Percentiles rank a stretch among this genome's conserved stretches.
Evolutionary conservation across 2,888 invertebrate genomes (phyloP).

Genomic region (Noctua pronuba): DNA sequence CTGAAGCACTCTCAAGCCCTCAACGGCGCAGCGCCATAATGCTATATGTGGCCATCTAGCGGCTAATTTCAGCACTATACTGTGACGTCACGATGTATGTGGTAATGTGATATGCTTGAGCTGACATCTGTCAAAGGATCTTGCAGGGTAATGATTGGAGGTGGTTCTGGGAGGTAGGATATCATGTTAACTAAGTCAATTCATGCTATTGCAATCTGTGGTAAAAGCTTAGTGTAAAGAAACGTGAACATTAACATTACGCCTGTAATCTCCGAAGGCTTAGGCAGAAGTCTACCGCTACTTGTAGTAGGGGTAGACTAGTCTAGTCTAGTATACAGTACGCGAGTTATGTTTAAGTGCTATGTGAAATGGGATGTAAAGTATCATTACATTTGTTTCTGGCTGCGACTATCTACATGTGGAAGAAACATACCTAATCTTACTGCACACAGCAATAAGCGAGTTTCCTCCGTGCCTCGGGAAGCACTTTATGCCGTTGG

Average conservation of each 20-base stretch:
- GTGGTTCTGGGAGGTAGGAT: neutral
- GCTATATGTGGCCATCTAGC: slow-evolving; percentile 42
- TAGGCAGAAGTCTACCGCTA: neutral
- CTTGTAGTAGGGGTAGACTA: too few relatives aligned
- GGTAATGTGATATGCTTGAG: slow-evolving; percentile 15
- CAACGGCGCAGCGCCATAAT: slow-evolving; percentile 13
- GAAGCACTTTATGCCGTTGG: too few relatives aligned
- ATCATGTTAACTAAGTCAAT: neutral
- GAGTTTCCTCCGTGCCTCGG: too few relatives aligned
- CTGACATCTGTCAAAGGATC: slow-evolving; percentile 3
- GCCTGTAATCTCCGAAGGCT: neutral
- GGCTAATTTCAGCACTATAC: slow-evolving; percentile 42
- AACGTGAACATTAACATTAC: neutral
- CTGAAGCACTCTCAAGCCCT: slow-evolving; percentile 33
- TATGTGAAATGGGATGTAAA: neutral
- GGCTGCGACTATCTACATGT: too few relatives aligned
- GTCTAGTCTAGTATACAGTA: too few relatives aligned
- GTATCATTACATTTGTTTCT: too few relatives aligned
- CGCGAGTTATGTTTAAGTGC: too few relatives aligned
- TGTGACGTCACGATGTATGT: slow-evolving; percentile 26
- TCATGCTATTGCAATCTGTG: neutral
- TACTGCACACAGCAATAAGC: too few relatives aligned
- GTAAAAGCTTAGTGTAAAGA: neutral
- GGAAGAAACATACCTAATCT: too few relatives aligned
- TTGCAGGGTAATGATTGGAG: neutral